Percentiles rank a stretch among this genome's conserved stretches.
phyloP scores from a whole-genome alignment of 2,888 invertebrate species.

The Cyclophora punctaria region DNA sequence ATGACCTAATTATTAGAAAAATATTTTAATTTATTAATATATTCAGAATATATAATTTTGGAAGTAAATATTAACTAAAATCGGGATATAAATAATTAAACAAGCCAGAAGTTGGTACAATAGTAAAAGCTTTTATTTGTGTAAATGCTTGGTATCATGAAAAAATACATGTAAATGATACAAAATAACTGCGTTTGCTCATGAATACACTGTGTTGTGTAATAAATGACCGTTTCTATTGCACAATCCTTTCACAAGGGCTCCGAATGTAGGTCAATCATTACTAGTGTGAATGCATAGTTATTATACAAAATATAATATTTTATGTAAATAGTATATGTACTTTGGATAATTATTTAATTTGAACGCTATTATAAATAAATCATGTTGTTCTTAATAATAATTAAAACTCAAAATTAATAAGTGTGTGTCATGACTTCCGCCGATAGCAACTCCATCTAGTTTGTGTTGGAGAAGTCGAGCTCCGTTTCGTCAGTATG shows the following conservation, averaged over 20 bases:
- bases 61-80: conserved; percentile 2
- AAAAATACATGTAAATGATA: conserved; percentile 53
- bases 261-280: conserved; percentile 73
- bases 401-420: too few species aligned
- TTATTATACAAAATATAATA: conserved; percentile 17
- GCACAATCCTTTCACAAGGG: conserved; percentile 77
- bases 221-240: conserved; percentile 75
- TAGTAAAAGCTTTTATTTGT: conserved; percentile 24
- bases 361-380: too few species aligned
- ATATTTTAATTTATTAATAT: neutral
- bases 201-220: conserved; percentile 70
- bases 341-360: too few species aligned
- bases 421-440: too few species aligned
- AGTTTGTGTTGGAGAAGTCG: neutral
- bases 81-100: conserved; percentile 5
- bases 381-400: too few species aligned
- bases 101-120: neutral
- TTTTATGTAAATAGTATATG: neutral
- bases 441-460: conserved; percentile 21
- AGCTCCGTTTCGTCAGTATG: too few species aligned
- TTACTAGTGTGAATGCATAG: conserved; percentile 56
- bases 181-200: conserved; percentile 64
- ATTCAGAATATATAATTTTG: neutral
- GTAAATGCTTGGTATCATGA: conserved; percentile 23
- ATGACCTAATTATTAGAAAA: conserved; percentile 47